These are phyloP conservation scores for Hemicordylus capensis DNA, from an alignment of 2,113 vertebrate genomes.

Conservation along the genomic window DNA sequence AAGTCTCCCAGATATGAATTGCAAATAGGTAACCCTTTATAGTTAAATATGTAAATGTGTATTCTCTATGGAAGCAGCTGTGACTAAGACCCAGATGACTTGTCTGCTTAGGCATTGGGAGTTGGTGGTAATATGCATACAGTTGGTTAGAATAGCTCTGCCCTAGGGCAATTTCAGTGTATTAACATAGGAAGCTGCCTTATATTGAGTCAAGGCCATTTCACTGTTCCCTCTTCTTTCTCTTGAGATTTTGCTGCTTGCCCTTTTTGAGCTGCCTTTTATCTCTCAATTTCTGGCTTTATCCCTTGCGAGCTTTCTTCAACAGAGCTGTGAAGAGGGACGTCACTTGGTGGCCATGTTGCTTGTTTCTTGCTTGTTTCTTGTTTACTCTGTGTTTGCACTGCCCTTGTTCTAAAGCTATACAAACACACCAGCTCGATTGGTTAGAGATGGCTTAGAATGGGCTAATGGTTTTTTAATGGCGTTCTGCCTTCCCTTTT, in stretches of 20 bases:
- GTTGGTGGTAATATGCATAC: constrained; percentile 2
- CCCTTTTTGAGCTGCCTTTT: constrained; percentile 21
- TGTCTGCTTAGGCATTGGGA: neutral
- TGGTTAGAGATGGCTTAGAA: neutral
- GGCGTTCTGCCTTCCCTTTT: neutral
- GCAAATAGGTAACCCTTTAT: constrained; percentile 12
- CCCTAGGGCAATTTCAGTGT: neutral
- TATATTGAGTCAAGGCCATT: no score
- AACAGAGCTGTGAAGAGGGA: neutral
- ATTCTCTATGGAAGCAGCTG: constrained; percentile 17
- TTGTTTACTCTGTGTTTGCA: neutral
- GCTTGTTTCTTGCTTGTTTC: neutral
- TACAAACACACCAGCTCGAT: neutral
- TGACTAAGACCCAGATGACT: constrained; percentile 5
- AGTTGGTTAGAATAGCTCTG: constrained; percentile 11
- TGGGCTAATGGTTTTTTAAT: neutral
- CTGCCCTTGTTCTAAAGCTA: no score
- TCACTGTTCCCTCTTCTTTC: neutral
- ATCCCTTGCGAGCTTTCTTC: neutral
- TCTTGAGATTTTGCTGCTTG: neutral
- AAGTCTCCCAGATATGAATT: neutral
- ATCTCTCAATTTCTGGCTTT: neutral
- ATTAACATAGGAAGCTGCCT: no score
- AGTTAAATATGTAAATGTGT: neutral
- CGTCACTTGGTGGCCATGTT: neutral